A percentile compares a stretch with the other conserved stretches of the same genome.
These are phyloP conservation scores for Temnopleurus reevesii DNA, from an alignment of 53 echinoderm and acorn worm genomes.

Conservation along the genomic window DNA sequence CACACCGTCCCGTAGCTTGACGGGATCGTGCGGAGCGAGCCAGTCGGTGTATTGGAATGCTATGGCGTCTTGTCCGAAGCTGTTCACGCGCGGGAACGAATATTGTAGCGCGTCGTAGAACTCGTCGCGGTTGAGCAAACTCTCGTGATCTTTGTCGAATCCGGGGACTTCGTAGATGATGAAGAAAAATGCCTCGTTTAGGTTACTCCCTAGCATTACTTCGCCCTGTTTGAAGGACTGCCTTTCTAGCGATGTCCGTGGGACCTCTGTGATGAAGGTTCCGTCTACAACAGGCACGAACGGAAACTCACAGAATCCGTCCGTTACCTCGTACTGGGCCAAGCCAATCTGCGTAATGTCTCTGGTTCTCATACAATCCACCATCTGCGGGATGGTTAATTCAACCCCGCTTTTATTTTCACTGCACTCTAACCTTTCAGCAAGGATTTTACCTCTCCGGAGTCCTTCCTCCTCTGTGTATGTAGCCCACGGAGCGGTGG, in stretches of 20 bases:
- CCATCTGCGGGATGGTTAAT: conserved; percentile 54
- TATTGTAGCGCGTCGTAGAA: conserved; percentile 70
- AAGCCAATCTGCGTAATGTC: conserved; percentile 55
- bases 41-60: conserved; percentile 92
- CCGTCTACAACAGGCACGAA: conserved; percentile 89
- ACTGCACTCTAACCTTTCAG: conserved; percentile 59
- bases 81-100: conserved; percentile 65
- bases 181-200: conserved; percentile 88
- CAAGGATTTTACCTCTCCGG: conserved; percentile 66
- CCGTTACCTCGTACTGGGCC: conserved; percentile 51
- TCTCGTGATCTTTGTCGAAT: conserved; percentile 44
- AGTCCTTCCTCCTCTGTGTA: conserved; percentile 74
- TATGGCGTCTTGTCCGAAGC: conserved; percentile 74
- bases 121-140: conserved; percentile 63
- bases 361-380: conserved; percentile 67
- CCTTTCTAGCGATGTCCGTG: conserved; percentile 69
- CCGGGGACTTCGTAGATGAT: conserved; percentile 77
- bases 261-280: conserved; percentile 81
- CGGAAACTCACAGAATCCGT: conserved; percentile 70
- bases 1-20: conserved; percentile 68
- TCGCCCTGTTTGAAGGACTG: conserved; percentile 77
- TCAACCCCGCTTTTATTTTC: conserved; percentile 51
- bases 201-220: conserved; percentile 84
- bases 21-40: conserved; percentile 78
- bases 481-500: conserved; percentile 85